These are phyloP conservation scores for Volucella inanis DNA, from an alignment of 2,888 invertebrate genomes.

Conservation along the genomic window DNA sequence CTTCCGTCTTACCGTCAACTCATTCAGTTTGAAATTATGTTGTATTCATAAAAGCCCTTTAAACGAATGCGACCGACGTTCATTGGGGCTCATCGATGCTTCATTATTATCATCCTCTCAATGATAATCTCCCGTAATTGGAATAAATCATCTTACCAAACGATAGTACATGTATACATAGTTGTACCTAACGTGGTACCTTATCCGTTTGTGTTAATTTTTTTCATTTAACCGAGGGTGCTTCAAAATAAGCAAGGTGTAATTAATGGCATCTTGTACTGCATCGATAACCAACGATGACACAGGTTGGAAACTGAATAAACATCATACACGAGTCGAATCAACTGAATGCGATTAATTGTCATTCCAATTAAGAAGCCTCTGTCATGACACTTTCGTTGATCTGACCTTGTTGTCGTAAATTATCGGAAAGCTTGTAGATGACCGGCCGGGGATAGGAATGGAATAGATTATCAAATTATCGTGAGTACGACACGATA, in stretches of 20 bases:
- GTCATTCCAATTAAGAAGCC: conserved; percentile 53
- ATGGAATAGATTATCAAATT: conserved; percentile 38
- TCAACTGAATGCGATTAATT: conserved; percentile 58
- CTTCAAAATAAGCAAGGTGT: conserved; percentile 1
- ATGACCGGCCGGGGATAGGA: background rate
- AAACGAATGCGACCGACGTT: conserved; percentile 8
- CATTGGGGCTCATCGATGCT: background rate
- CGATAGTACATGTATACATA: background rate
- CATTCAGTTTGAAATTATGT: too few relatives aligned
- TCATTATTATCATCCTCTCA: conserved; percentile 3
- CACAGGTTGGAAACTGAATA: background rate
- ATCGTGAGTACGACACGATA: conserved; percentile 27
- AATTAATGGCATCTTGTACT: conserved; percentile 28
- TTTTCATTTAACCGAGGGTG: too few relatives aligned
- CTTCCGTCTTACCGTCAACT: background rate
- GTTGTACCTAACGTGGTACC: background rate
- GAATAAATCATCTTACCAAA: conserved; percentile 32
- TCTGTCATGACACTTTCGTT: conserved; percentile 15
- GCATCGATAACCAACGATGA: background rate
- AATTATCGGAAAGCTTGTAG: conserved; percentile 21
- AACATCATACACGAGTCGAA: background rate
- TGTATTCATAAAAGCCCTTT: background rate
- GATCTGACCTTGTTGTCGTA: conserved; percentile 27
- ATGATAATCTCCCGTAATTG: conserved; percentile 28
- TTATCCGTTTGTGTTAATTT: too few relatives aligned